Percentiles rank a stretch among this genome's conserved stretches.
These are phyloP conservation scores for Gadus macrocephalus DNA, from an alignment of 2,113 vertebrate genomes.

Conservation along the genomic window DNA sequence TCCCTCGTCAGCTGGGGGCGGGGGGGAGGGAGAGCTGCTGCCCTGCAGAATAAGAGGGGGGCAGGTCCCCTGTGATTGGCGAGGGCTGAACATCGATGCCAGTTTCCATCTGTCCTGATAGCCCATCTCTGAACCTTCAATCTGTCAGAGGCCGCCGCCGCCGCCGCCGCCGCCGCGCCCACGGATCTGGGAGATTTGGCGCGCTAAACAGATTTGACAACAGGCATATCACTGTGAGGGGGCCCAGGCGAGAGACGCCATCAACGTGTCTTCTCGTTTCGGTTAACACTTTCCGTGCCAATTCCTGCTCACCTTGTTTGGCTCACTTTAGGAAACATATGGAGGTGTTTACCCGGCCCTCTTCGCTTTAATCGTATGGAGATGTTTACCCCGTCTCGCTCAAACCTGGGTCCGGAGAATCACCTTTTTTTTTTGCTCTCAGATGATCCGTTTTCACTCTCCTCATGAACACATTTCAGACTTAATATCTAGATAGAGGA, in stretches of 20 bases:
- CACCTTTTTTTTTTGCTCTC: too few species aligned
- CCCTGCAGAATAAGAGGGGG: slow-evolving; percentile 99
- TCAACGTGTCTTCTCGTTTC: slow-evolving; percentile 99
- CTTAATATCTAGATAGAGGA: too few species aligned
- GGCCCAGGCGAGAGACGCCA: slow-evolving; percentile 94
- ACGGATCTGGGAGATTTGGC: slow-evolving; percentile 99
- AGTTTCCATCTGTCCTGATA: slow-evolving; percentile 99
- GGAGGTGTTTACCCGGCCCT: slow-evolving; percentile 66
- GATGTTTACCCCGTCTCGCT: neutral
- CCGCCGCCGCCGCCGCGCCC: slow-evolving; percentile 60
- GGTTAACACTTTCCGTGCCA: slow-evolving; percentile 89
- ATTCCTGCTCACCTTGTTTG: slow-evolving; percentile 82
- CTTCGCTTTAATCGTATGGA: neutral
- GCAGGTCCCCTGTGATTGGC: slow-evolving; percentile 99
- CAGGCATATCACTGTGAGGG: slow-evolving; percentile 99
- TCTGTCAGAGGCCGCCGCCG: slow-evolving; percentile 97
- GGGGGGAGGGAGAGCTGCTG: slow-evolving; percentile 74
- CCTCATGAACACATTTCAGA: too few species aligned
- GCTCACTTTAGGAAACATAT: slow-evolving; percentile 78
- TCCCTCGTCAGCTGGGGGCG: slow-evolving; percentile 84
- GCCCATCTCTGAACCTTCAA: slow-evolving; percentile 99
- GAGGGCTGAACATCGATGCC: slow-evolving; percentile 99
- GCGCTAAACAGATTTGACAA: slow-evolving; percentile 99
- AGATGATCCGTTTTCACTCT: too few species aligned
- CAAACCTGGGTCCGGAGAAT: neutral